Base-by-base conservation (phyloP, 2,888 invertebrate species). In the Ametastegia equiseti region DNA sequence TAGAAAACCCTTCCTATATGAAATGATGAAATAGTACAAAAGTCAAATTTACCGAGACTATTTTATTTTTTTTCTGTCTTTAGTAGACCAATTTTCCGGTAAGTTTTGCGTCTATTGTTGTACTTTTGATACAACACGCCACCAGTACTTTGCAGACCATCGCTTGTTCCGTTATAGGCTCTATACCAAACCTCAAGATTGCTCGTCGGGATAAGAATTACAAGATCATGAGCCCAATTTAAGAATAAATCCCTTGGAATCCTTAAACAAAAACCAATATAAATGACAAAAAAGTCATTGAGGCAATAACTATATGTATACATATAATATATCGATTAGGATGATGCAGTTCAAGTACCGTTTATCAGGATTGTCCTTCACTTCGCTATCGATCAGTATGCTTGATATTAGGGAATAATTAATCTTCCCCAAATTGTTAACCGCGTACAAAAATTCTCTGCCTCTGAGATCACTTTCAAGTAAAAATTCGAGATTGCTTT, bases 281-380 rank as follows among this genome's bases (percentile, higher is more conserved):
- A 2, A 63, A 33, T 63, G 13, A 33, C 1, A 33, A 63, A 11
- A 5, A 63, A 30, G 30, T 63, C 1, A 33, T 63, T 63, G 13
- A n/a, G n/a, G n/a, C n/a, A n/a, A n/a, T n/a, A n/a, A n/a, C n/a
- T n/a, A n/a, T n/a, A n/a, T n/a, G n/a, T n/a, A n/a, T n/a, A n/a
- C n/a, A n/a, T n/a, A n/a, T n/a, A 63, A 2, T 57, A 9, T 1
- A 57, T 27, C 23, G 57, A 54, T 54, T 19, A 57, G 19, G 5
- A 57, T 23, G 23, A 57, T 57, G 57, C n/a, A 9, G 63, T 63
- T 11, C 6, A 9, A 33, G 23, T 57, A 57, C 57, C 57, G 1
- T 57, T 63, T 63, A 63, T 33, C 63, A 33, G 63, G 63, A 63
- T 63, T 63, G 15, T 30, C 63, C 33, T 63, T 63, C 4, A 63